Base-by-base conservation (phyloP, 1,140 invertebrate genomes). In the Rhizoglyphus robini region DNA sequence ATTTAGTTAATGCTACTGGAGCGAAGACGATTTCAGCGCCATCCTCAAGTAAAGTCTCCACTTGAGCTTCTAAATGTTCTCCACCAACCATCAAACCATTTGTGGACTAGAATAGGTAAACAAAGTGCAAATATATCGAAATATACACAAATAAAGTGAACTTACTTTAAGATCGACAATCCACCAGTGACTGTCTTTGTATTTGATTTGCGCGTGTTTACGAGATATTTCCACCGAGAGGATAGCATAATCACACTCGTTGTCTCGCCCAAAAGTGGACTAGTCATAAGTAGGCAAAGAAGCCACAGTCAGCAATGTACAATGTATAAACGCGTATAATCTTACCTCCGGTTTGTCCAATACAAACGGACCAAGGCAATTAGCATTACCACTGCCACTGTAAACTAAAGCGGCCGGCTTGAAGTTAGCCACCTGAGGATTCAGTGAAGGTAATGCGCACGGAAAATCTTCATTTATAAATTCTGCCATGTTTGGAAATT, bases 81-180 rank as follows among this genome's bases (percentile, higher is more conserved):
- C n/a, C n/a, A n/a, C n/a, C n/a, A n/a, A n/a, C n/a, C n/a, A 57
- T 47, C 29, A 63, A 11, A 51, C 61, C 61, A 32, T 63, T 63
- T 47, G 61, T 63, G 38, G 25, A 30, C 61, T 63, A n/a, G 2
- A 18, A 20, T 3, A 60, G 30, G n/a, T 13, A 46, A 20, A 34
- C 20, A n/a, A 11, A 38, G 4, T 32, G 29, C 29, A 60, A 38
- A 60, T 23, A 25, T 4, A 4, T 36, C 13, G 36, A 46, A 34
- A 2, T 15, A 25, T 18, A 1, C 31, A 2, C 15, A 32, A 61
- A 61, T 34, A 13, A 27, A 18, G 25, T 2, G 13, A 2, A 61
- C 59, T 38, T 63, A 63, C 61, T 3, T 4, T 3, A 2, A 63
- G 29, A 20, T 63, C 32, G 11, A 3, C 4, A 11, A 63, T 58